These are phyloP conservation scores for Aratinga solstitialis DNA, from an alignment of 2,797 vertebrate species.

Conservation along the genomic window DNA sequence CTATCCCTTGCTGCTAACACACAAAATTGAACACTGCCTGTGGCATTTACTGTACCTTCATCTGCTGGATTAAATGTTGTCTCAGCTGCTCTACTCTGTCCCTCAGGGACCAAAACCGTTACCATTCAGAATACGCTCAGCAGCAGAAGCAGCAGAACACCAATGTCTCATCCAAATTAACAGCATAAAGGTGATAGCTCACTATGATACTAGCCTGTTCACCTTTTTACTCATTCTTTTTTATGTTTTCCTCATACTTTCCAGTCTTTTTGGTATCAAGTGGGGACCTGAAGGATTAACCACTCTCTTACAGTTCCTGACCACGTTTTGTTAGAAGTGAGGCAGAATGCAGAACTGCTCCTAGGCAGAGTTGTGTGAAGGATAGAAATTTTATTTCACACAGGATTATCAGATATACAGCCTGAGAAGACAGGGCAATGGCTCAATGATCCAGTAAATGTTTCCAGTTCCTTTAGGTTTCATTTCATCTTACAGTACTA, in stretches of 20 bases:
- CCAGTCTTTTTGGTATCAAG: not conserved
- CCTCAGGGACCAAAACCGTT: constrained; percentile 47
- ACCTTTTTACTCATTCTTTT: constrained; percentile 20
- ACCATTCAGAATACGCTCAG: constrained; percentile 35
- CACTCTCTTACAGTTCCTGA: not conserved
- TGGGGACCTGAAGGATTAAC: not conserved
- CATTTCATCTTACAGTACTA: constrained; percentile 26
- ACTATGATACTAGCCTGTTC: not conserved
- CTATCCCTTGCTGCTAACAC: constrained; percentile 64
- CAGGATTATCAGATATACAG: not conserved
- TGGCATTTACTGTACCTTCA: constrained; percentile 67
- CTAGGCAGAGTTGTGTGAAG: not conserved
- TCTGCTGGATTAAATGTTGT: constrained; percentile 68
- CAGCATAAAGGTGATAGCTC: constrained; percentile 41
- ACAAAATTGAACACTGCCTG: constrained; percentile 45
- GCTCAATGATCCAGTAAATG: constrained; percentile 38
- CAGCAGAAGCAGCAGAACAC: constrained; percentile 49
- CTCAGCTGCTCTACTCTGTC: constrained; percentile 64
- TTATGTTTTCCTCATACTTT: not conserved
- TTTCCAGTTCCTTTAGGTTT: constrained; percentile 8
- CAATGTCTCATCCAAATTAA: constrained; percentile 34
- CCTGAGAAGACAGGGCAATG: constrained; percentile 14
- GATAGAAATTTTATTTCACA: constrained; percentile 36
- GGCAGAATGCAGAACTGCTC: not conserved
- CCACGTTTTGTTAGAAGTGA: constrained; percentile 22